phyloP scores from a whole-genome alignment of 2,888 invertebrate species.

The Aphodius granarius region DNA sequence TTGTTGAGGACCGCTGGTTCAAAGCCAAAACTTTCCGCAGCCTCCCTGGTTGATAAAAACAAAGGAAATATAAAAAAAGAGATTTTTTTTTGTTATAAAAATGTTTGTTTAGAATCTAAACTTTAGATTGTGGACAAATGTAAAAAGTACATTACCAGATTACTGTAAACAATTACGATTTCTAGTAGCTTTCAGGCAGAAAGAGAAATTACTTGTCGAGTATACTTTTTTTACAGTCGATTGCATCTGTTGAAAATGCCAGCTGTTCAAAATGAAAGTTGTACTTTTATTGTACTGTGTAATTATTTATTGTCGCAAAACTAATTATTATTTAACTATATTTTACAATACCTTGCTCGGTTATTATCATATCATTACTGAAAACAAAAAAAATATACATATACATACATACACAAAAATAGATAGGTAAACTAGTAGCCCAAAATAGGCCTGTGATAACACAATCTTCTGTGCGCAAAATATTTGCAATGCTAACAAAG shows the following conservation, averaged over 20 bases:
- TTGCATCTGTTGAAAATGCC: too few relatives aligned
- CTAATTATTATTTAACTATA: too few relatives aligned
- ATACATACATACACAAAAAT: too few relatives aligned
- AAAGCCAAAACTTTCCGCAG: constrained; percentile 45
- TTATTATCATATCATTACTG: neutral
- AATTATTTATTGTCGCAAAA: too few relatives aligned
- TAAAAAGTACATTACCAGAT: neutral
- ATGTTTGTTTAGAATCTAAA: too few relatives aligned
- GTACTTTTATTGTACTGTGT: too few relatives aligned
- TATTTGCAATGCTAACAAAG: constrained; percentile 8
- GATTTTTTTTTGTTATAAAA: too few relatives aligned
- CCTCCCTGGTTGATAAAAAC: constrained; percentile 28
- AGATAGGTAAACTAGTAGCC: neutral
- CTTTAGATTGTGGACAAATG: too few relatives aligned
- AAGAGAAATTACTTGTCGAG: neutral
- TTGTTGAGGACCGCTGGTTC: constrained; percentile 44
- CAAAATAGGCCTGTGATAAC: constrained; percentile 6
- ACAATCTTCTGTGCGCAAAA: neutral
- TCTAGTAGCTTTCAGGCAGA: neutral
- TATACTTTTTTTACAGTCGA: too few relatives aligned
- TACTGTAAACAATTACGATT: neutral
- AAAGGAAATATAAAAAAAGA: too few relatives aligned
- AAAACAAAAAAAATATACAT: neutral
- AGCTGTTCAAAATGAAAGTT: too few relatives aligned
- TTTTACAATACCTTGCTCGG: neutral